Conservation (phyloP, 2,797 vertebrate species). For the Pangasius mekongensis region DNA sequence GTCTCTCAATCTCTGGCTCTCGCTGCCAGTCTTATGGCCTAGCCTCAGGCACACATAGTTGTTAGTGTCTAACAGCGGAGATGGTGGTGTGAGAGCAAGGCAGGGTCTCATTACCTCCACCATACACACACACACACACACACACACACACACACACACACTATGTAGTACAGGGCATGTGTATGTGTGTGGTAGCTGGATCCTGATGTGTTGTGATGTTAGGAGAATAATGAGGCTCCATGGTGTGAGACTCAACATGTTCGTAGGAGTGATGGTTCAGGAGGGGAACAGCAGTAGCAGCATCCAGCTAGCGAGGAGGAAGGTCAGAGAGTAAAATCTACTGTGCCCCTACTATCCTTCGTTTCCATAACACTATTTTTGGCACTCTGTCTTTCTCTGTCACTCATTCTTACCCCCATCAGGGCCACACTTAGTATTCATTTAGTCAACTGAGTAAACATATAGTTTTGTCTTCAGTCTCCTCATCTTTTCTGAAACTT, state of each 20-base stretch:
- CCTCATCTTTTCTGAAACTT: neutral
- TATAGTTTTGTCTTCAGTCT: neutral
- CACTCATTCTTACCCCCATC: conserved; percentile 55
- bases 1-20: conserved; percentile 59
- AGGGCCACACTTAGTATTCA: conserved; percentile 24
- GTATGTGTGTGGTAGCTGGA: conserved; percentile 55
- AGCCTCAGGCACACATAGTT: conserved; percentile 73
- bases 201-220: conserved; percentile 76
- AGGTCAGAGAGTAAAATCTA: conserved; percentile 73
- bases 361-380: conserved; percentile 46
- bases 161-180: conserved; percentile 23
- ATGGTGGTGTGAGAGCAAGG: conserved; percentile 63
- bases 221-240: conserved; percentile 71
- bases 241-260: conserved; percentile 61
- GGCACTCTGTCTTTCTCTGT: neutral
- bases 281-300: conserved; percentile 51
- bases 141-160: conserved; percentile 44
- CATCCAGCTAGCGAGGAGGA: conserved; percentile 52
- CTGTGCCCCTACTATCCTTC: conserved; percentile 66
- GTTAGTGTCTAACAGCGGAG: conserved; percentile 69
- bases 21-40: conserved; percentile 66
- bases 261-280: conserved; percentile 52
- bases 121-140: conserved; percentile 63
- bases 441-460: neutral
- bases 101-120: conserved; percentile 74